Evolutionary conservation across 1,140 invertebrate species (phyloP).

Genomic region (Drosophila kohkoa): DNA sequence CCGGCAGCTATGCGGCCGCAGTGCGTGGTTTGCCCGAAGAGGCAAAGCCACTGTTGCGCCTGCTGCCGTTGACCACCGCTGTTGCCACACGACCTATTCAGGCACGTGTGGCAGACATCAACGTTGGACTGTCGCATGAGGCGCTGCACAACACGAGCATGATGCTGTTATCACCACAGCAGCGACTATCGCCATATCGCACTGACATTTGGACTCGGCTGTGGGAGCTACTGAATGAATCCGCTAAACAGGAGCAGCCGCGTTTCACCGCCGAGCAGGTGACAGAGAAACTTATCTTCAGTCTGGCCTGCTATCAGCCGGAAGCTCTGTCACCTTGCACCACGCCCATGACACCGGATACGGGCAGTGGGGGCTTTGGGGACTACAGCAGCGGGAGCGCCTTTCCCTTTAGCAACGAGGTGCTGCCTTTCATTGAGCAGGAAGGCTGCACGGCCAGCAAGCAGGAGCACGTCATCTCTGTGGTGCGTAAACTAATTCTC

Average conservation of each 20-base stretch:
- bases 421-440: constrained; percentile 92
- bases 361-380: constrained; percentile 84
- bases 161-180: constrained; percentile 92
- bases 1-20: constrained; percentile 89
- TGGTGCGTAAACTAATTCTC: constrained; percentile 85
- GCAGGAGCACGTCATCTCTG: constrained; percentile 94
- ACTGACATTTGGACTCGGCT: constrained; percentile 93
- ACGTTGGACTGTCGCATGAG: constrained; percentile 86
- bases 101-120: constrained; percentile 74
- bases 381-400: constrained; percentile 82
- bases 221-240: constrained; percentile 89
- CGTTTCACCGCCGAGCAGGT: constrained; percentile 90
- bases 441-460: constrained; percentile 94
- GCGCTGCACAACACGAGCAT: constrained; percentile 92
- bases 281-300: constrained; percentile 90
- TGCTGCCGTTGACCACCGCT: constrained; percentile 90
- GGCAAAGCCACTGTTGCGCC: constrained; percentile 87
- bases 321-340: constrained; percentile 93
- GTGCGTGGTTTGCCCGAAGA: constrained; percentile 90
- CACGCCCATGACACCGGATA: constrained; percentile 92
- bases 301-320: constrained; percentile 92
- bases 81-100: constrained; percentile 78
- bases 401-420: constrained; percentile 85
- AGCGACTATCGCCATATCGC: constrained; percentile 91
- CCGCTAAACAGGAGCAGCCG: constrained; percentile 86